Evolutionary conservation across 2,888 invertebrate species (phyloP).

Genomic region (Seira ritae): DNA sequence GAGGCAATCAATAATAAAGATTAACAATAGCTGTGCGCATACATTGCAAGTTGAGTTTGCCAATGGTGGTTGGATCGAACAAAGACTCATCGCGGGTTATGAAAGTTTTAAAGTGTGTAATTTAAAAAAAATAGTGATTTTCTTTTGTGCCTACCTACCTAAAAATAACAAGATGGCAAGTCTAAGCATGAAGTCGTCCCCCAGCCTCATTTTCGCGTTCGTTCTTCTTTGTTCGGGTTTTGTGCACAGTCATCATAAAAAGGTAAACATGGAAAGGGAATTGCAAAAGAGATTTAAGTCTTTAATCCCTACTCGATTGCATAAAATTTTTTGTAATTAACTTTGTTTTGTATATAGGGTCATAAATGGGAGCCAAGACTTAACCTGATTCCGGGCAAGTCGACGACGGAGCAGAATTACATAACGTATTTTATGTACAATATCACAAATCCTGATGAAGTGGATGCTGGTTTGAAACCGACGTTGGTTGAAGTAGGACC

Average conservation of each 20-base stretch:
- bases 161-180: too few species aligned
- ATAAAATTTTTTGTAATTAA: conserved; percentile 15
- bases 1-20: too few species aligned
- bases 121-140: too few species aligned
- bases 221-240: conserved; percentile 22
- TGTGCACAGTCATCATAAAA: conserved; percentile 56
- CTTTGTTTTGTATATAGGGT: conserved; percentile 28
- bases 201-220: conserved; percentile 30
- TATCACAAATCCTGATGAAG: conserved; percentile 67
- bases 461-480: conserved; percentile 58
- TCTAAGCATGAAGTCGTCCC: not conserved
- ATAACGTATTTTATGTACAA: conserved; percentile 68
- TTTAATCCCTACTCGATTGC: conserved; percentile 6
- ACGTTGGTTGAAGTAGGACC: conserved; percentile 62
- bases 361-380: conserved; percentile 57
- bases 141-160: too few species aligned
- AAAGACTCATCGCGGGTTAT: too few species aligned
- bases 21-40: too few species aligned
- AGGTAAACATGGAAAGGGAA: conserved; percentile 24
- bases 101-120: too few species aligned
- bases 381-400: conserved; percentile 56
- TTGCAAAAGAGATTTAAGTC: not conserved
- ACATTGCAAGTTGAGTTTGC: too few species aligned
- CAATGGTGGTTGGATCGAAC: too few species aligned
- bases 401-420: conserved; percentile 52